These are phyloP conservation scores for Machimus rusticus DNA, from an alignment of 2,888 invertebrate species.

Conservation along the genomic window DNA sequence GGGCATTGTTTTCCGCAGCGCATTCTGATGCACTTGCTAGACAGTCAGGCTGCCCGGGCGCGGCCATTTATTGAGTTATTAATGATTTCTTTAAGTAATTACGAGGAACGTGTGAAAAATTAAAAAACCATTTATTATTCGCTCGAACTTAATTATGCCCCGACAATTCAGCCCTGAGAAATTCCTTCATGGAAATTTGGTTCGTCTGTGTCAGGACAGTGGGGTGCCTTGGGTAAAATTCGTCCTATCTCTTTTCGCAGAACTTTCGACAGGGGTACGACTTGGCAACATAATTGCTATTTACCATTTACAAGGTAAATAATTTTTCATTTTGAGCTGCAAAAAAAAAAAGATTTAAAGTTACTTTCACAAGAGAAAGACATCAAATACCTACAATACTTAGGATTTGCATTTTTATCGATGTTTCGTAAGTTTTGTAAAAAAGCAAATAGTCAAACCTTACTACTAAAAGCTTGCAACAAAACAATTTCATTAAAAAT, in stretches of 20 bases:
- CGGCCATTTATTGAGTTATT: conserved; percentile 5
- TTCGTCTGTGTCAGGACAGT: not conserved
- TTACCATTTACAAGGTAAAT: not conserved
- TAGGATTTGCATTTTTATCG: not conserved
- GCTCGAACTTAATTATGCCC: conserved; percentile 10
- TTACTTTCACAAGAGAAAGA: not conserved
- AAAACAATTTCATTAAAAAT: no score
- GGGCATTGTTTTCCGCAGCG: not conserved
- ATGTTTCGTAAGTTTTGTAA: no score
- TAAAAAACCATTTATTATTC: conserved; percentile 33
- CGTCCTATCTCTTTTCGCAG: not conserved
- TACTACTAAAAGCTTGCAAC: no score
- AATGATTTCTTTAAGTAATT: conserved; percentile 21
- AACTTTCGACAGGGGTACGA: not conserved
- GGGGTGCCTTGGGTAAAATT: not conserved
- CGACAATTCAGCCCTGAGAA: not conserved
- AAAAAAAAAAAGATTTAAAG: not conserved
- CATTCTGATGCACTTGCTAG: conserved; percentile 1
- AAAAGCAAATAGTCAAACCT: no score
- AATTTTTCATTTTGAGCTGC: conserved; percentile 7
- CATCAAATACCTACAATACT: not conserved
- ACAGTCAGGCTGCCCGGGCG: not conserved
- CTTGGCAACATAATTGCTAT: conserved; percentile 6
- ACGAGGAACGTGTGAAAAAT: conserved; percentile 29
- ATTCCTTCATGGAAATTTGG: not conserved